Evolutionary conservation across 1,140 invertebrate species (phyloP).

Genomic region (Neomicropteryx cornuta): DNA sequence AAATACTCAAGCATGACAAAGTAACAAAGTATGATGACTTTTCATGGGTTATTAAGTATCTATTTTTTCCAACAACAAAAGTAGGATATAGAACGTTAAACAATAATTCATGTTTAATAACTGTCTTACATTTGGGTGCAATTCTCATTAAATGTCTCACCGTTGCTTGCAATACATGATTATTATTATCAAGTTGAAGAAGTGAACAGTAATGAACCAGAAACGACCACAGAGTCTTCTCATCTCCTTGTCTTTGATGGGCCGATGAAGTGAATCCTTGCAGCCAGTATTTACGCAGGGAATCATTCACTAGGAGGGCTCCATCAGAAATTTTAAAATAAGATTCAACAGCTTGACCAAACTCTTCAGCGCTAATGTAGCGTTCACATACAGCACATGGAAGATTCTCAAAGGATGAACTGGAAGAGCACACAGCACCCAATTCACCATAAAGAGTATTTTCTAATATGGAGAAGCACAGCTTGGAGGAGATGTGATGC

Average conservation of each 20-base stretch:
- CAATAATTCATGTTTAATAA: slow-evolving; percentile 44
- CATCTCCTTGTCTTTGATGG: slow-evolving; percentile 22
- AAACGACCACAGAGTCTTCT: slow-evolving; percentile 42
- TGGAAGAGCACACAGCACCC: slow-evolving; percentile 34
- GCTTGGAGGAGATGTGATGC: slow-evolving; percentile 21
- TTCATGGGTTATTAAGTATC: slow-evolving; percentile 30
- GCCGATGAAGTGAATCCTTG: slow-evolving; percentile 22
- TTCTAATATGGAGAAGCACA: slow-evolving; percentile 40
- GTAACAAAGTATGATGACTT: slow-evolving; percentile 43
- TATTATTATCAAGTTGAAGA: slow-evolving; percentile 40
- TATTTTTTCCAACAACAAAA: slow-evolving; percentile 42
- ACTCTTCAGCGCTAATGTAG: slow-evolving; percentile 19
- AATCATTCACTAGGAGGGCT: slow-evolving; percentile 11
- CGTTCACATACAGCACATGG: slow-evolving; percentile 32
- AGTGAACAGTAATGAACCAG: slow-evolving; percentile 45
- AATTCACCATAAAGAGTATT: slow-evolving; percentile 46
- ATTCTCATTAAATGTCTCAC: slow-evolving; percentile 48
- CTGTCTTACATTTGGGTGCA: slow-evolving; percentile 38
- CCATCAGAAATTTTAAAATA: too few species aligned
- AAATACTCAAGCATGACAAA: slow-evolving; percentile 47
- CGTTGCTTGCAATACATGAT: slow-evolving; percentile 41
- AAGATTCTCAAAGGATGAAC: slow-evolving; percentile 24
- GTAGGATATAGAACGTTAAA: slow-evolving; percentile 49
- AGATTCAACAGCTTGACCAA: too few species aligned
- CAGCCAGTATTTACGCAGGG: slow-evolving; percentile 23